Percentiles rank a stretch among this genome's conserved stretches.
phyloP scores from a whole-genome alignment of 35 echinoderm and acorn worm genomes.

The Hemicentrotus pulcherrimus region DNA sequence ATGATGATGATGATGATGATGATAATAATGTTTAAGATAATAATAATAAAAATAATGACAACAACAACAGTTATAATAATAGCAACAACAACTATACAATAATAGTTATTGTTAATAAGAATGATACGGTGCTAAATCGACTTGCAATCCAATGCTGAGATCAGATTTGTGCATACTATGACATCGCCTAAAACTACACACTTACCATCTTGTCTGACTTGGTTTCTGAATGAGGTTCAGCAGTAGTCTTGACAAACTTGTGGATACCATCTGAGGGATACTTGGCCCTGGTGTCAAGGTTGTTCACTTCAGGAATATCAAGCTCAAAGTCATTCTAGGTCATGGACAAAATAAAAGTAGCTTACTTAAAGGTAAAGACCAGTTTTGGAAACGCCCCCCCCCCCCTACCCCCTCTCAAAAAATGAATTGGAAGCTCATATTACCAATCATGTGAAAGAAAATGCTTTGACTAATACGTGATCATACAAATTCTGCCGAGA shows the following conservation, averaged over 20 bases:
- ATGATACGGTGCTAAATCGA: not conserved
- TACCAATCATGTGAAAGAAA: too few species aligned
- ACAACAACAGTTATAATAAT: too few species aligned
- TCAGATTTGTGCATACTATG: not conserved
- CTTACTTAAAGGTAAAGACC: too few species aligned
- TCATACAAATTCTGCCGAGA: too few species aligned
- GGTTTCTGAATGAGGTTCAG: not conserved
- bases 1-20: too few species aligned
- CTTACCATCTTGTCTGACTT: not conserved
- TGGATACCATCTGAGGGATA: conserved; percentile 2
- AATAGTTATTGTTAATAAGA: not conserved
- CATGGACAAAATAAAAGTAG: not conserved
- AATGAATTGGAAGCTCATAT: too few species aligned
- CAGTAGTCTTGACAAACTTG: conserved; percentile 13
- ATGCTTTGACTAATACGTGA: too few species aligned
- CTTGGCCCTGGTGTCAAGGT: not conserved
- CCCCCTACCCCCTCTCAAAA: too few species aligned
- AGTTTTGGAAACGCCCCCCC: too few species aligned
- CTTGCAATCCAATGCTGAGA: not conserved
- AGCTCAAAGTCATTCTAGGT: conserved; percentile 21
- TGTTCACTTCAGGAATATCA: not conserved
- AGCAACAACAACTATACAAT: too few species aligned
- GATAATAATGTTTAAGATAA: too few species aligned
- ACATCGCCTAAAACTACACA: not conserved
- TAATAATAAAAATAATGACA: too few species aligned